Evolutionary conservation across 2,797 vertebrate genomes (phyloP).

Genomic region (Poliocrania exsul): DNA sequence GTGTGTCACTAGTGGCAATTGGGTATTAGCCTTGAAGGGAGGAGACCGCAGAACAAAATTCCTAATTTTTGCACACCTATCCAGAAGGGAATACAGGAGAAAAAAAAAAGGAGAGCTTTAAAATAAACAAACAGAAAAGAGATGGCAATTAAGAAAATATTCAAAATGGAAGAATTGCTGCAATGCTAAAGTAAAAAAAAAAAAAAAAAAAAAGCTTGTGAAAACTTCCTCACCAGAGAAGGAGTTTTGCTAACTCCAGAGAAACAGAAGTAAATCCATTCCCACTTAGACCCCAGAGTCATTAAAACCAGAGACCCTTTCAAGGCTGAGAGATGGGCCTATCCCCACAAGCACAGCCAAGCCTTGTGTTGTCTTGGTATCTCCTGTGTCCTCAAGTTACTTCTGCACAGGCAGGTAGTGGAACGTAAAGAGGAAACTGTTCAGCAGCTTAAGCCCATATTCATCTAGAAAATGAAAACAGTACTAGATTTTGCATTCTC

Average conservation of each 20-base stretch:
- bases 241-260: not conserved
- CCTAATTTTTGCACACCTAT: not conserved
- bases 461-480: not conserved
- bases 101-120: not conserved
- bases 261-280: not conserved
- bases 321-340: not conserved
- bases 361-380: not conserved
- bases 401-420: not conserved
- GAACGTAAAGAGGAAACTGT: not conserved
- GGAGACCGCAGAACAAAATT: not conserved
- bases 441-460: not conserved
- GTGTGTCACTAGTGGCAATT: not conserved
- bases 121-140: not conserved
- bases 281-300: too few relatives aligned
- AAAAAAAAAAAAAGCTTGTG: not conserved
- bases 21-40: not conserved
- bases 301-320: not conserved
- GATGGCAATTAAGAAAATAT: not conserved
- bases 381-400: not conserved
- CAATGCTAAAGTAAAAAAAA: not conserved
- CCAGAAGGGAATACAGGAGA: rapidly evolving
- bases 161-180: not conserved
- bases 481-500: not conserved
- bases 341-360: not conserved
- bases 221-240: not conserved